phyloP scores from a whole-genome alignment of 2,113 vertebrate species.

The Malaclemys terrapin region DNA sequence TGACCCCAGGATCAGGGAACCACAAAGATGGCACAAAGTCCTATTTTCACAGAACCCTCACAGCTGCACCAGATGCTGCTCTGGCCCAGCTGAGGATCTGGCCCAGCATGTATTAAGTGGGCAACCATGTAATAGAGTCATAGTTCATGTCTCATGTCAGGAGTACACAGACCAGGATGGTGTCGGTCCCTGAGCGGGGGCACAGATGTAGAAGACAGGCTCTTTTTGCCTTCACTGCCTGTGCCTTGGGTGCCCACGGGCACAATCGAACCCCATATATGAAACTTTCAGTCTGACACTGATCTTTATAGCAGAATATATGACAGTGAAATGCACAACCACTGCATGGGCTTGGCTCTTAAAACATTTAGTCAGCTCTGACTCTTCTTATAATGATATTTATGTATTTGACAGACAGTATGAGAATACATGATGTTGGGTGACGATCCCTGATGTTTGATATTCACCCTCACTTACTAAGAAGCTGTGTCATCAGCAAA shows the following conservation, averaged over 20 bases:
- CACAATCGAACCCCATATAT: background rate
- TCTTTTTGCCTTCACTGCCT: background rate
- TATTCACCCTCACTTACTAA: slow-evolving; percentile 28
- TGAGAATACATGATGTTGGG: background rate
- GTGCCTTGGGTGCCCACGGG: background rate
- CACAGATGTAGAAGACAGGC: background rate
- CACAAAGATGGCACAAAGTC: background rate
- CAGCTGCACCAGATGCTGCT: background rate
- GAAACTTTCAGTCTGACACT: background rate
- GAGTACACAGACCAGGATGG: background rate
- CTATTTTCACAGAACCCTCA: background rate
- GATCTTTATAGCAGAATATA: background rate
- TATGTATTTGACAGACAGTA: background rate
- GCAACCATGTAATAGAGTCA: background rate
- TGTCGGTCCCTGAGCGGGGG: background rate
- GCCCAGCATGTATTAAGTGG: background rate
- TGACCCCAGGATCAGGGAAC: background rate
- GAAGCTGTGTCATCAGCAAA: background rate
- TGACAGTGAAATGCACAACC: background rate
- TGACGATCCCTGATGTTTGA: background rate
- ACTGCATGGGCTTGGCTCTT: background rate
- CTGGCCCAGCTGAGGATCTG: background rate
- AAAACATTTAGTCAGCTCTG: slow-evolving; percentile 5
- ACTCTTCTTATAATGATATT: background rate
- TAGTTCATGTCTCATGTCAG: background rate